phyloP scores from a whole-genome alignment of 2,113 vertebrate genomes.

The Xyrauchen texanus region DNA sequence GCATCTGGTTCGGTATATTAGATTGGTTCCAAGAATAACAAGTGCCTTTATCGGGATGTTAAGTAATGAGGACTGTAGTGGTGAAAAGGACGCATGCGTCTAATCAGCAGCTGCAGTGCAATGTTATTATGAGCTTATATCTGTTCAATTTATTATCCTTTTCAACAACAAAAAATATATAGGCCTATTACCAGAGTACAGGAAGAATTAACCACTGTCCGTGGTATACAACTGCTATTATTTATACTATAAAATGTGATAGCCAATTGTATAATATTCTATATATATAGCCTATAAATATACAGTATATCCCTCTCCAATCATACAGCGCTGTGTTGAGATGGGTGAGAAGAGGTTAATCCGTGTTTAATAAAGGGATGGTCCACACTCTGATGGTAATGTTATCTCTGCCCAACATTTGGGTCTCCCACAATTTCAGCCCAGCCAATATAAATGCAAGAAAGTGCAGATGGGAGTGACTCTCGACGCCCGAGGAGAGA shows the following conservation, averaged over 20 bases:
- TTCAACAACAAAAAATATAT: constrained; percentile 28
- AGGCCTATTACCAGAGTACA: too few relatives aligned
- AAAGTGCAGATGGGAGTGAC: constrained; percentile 90
- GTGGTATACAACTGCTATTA: too few relatives aligned
- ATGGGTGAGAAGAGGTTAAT: constrained; percentile 92
- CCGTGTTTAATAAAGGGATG: constrained; percentile 95
- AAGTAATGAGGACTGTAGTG: constrained; percentile 1
- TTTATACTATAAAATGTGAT: too few relatives aligned
- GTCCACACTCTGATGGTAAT: constrained; percentile 89
- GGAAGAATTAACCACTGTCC: too few relatives aligned
- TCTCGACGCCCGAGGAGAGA: constrained; percentile 94
- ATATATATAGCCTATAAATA: too few relatives aligned
- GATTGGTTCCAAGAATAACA: constrained; percentile 54
- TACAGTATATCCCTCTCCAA: constrained; percentile 32
- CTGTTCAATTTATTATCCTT: constrained; percentile 25
- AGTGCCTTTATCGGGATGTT: constrained; percentile 22
- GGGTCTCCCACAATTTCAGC: constrained; percentile 94
- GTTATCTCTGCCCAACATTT: constrained; percentile 99
- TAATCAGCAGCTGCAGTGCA: constrained; percentile 33
- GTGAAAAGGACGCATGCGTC: background rate
- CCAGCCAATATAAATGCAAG: constrained; percentile 94
- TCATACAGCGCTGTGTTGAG: constrained; percentile 80
- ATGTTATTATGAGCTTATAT: constrained; percentile 31
- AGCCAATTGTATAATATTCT: too few relatives aligned
- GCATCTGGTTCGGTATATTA: constrained; percentile 49